Conservation (phyloP, 2,113 vertebrate species). For the Cacatua alba region DNA sequence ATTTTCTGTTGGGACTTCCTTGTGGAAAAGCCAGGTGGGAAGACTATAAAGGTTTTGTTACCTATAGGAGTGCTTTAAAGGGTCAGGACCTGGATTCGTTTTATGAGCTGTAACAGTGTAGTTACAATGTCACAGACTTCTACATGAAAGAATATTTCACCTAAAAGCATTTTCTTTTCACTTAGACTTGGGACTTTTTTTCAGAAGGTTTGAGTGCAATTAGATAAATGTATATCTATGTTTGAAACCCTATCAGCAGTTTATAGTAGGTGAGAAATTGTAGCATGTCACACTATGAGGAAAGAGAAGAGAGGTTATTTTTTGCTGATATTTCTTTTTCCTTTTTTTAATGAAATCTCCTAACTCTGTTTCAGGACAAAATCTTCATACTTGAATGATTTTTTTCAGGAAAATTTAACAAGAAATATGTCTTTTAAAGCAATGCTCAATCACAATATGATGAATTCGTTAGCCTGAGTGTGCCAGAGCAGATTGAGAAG, state of each 20-base stretch:
- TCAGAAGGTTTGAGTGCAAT: background rate
- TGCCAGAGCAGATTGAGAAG: background rate
- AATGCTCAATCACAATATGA: background rate
- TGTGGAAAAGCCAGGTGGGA: background rate
- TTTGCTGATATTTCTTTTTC: background rate
- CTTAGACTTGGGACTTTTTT: background rate
- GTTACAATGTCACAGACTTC: background rate
- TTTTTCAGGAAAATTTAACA: background rate
- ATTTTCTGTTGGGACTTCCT: background rate
- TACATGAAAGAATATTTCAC: background rate
- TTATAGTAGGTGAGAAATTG: background rate
- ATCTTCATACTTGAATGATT: background rate
- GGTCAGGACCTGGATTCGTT: background rate
- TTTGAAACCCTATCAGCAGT: background rate
- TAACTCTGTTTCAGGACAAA: background rate
- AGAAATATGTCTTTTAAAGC: background rate
- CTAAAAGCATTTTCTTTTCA: constrained; percentile 1
- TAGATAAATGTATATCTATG: background rate
- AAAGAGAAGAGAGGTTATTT: background rate
- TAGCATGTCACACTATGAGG: background rate
- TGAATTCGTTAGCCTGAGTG: background rate
- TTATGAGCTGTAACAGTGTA: background rate
- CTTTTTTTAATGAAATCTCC: background rate
- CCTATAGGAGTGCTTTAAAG: background rate
- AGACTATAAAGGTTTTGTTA: background rate